These are phyloP conservation scores for Mystacides longicornis DNA, from an alignment of 2,888 invertebrate genomes.

Conservation along the genomic window DNA sequence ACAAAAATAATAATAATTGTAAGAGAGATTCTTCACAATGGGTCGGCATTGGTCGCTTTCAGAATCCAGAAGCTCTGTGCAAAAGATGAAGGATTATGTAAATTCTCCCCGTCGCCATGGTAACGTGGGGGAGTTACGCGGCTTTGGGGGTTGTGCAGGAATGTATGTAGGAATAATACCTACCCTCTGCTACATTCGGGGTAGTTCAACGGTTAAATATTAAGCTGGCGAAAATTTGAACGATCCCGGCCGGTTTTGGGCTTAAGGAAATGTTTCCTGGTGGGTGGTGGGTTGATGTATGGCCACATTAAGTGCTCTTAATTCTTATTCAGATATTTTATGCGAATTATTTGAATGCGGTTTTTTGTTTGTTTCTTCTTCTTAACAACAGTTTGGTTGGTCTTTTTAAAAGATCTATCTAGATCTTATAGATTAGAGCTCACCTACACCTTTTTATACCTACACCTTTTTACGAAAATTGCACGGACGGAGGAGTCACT, in stretches of 20 bases:
- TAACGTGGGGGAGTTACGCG: background rate
- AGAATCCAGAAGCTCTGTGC: background rate
- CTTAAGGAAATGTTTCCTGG: background rate
- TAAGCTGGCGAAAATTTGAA: conserved; percentile 1
- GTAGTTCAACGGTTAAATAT: background rate
- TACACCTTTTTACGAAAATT: no score
- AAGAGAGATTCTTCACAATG: background rate
- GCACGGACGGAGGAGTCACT: no score
- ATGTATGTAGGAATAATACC: no score
- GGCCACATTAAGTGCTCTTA: background rate
- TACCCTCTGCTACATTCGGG: no score
- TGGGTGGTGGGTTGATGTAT: background rate
- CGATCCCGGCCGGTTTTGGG: background rate
- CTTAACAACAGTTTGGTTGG: no score
- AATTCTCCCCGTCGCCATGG: background rate
- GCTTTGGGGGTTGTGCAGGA: no score
- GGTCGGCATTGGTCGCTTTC: background rate
- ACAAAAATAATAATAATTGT: no score
- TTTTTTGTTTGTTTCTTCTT: no score
- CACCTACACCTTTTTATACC: no score
- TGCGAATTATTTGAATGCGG: no score
- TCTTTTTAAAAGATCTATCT: no score
- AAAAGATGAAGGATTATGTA: conserved; percentile 2
- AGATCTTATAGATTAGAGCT: no score
- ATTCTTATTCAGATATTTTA: background rate